phyloP scores from a whole-genome alignment of 2,797 vertebrate genomes.

The Oryzias sinensis region DNA sequence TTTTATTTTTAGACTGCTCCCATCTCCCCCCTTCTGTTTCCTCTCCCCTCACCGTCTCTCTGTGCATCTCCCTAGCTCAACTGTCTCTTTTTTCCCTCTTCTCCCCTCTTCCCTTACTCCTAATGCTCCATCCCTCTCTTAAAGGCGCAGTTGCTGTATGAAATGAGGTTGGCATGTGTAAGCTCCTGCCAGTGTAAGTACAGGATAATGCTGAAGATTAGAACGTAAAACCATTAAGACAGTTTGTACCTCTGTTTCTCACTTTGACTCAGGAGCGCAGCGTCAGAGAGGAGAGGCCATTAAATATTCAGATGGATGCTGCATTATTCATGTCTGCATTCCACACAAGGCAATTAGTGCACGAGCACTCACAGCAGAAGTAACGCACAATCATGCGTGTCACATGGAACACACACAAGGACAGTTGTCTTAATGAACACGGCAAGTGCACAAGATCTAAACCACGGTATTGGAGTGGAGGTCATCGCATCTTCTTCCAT shows the following conservation, averaged over 20 bases:
- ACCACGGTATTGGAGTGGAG: constrained; percentile 67
- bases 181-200: constrained; percentile 52
- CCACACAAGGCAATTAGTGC: constrained; percentile 45
- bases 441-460: constrained; percentile 44
- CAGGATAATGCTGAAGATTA: constrained; percentile 63
- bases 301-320: constrained; percentile 62
- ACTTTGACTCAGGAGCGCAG: constrained; percentile 50
- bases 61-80: constrained; percentile 62
- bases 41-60: constrained; percentile 63
- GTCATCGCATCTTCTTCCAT: constrained; percentile 68
- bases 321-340: constrained; percentile 66
- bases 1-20: constrained; percentile 78
- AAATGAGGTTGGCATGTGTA: constrained; percentile 59
- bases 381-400: constrained; percentile 37
- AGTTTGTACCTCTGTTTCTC: constrained; percentile 48
- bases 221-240: constrained; percentile 62
- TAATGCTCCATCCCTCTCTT: constrained; percentile 60
- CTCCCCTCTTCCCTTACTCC: constrained; percentile 50
- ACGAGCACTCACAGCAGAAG: constrained; percentile 14
- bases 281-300: constrained; percentile 52
- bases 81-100: constrained; percentile 57
- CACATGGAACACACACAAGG: constrained; percentile 25
- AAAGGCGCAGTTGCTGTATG: constrained; percentile 63
- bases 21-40: constrained; percentile 64
- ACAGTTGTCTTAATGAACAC: constrained; percentile 1